Conservation (phyloP, 2,888 invertebrate species). For the Andrena dorsata region DNA sequence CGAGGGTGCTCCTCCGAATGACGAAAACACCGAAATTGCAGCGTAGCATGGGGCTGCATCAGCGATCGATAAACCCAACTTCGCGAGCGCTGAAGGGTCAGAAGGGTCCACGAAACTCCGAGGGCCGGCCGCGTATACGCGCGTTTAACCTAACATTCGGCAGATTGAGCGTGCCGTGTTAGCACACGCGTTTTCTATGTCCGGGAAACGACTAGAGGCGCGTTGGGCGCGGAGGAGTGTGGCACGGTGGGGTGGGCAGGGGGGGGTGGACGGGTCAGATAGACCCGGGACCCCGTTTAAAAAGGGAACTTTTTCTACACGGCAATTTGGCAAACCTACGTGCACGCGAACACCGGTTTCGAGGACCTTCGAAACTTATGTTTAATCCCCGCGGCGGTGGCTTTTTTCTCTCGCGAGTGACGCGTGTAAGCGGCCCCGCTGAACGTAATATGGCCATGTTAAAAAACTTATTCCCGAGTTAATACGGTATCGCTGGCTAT, state of each 20-base stretch:
- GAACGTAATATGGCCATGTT: constrained; percentile 79
- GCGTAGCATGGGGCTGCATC: constrained; percentile 66
- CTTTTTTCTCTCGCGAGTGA: constrained; percentile 58
- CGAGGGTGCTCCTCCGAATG: constrained; percentile 52
- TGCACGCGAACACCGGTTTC: constrained; percentile 73
- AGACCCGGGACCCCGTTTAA: constrained; percentile 60
- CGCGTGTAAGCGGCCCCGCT: constrained; percentile 44
- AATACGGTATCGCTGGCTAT: constrained; percentile 46
- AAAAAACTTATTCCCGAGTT: constrained; percentile 75
- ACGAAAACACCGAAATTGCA: constrained; percentile 63
- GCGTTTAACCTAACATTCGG: constrained; percentile 70
- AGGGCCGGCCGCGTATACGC: constrained; percentile 60
- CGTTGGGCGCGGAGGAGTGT: constrained; percentile 33
- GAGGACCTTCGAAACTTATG: constrained; percentile 81
- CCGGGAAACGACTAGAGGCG: constrained; percentile 60
- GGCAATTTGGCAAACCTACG: constrained; percentile 80
- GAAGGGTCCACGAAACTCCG: constrained; percentile 67
- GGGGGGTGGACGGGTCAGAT: constrained; percentile 39
- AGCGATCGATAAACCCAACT: constrained; percentile 73
- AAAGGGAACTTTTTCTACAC: constrained; percentile 77
- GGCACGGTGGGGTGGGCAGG: background rate
- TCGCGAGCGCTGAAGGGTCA: constrained; percentile 68
- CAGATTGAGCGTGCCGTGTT: constrained; percentile 61
- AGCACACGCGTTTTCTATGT: constrained; percentile 70
- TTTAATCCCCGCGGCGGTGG: constrained; percentile 41